Evolutionary conservation across 2,797 vertebrate genomes (phyloP), one percentile per base, ranked within the genome.

Genomic region (Urocyon cinereoargenteus): DNA sequence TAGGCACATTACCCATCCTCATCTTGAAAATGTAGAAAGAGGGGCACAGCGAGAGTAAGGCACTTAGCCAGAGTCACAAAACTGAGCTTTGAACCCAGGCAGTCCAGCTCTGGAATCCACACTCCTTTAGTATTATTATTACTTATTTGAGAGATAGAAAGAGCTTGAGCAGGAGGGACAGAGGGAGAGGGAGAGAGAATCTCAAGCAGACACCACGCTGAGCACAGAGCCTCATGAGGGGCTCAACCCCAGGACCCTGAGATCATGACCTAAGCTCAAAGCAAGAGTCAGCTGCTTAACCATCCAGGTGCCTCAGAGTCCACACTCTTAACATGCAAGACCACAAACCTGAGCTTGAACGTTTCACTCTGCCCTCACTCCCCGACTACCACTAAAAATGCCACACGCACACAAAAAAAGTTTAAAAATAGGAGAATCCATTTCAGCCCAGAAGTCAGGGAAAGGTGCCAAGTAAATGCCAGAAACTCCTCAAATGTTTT

Each of bases 341-440:
- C 36, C 94, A 45, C 19, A 66, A 22, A 61, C 51, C 49, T 21
- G 59, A 64, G 24, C 34, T 59, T 16, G 28, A 26, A n/a, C 24
- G 16, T 59, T 18, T 79, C 28, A 16, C n/a, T 78, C 64, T 81
- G 64, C 64, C 64, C 53, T 89, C 11, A 19, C 13, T 59, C 28
- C 59, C 26, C 77, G 28, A 86, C n/a, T 19, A 55, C 53, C 75
- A 12, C 21, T 0, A 51, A 40, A 36, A 91, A 57, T 34, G 66
- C 64, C 64, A 66, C 7, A 1, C 31, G 13, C 66, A 16, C 18
- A 3, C 6, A 18, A 92, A 36, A 55, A 70, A 81, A 2, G 49
- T 84, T 75, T 87, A 81, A 95, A 96, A 89, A 95, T 61, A 95
- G 78, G 68, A 89, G 75, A 77, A 62, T 70, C 84, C 94, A 77